Evolutionary conservation across 2,888 invertebrate species (phyloP).

Genomic region (Cantharis rustica): DNA sequence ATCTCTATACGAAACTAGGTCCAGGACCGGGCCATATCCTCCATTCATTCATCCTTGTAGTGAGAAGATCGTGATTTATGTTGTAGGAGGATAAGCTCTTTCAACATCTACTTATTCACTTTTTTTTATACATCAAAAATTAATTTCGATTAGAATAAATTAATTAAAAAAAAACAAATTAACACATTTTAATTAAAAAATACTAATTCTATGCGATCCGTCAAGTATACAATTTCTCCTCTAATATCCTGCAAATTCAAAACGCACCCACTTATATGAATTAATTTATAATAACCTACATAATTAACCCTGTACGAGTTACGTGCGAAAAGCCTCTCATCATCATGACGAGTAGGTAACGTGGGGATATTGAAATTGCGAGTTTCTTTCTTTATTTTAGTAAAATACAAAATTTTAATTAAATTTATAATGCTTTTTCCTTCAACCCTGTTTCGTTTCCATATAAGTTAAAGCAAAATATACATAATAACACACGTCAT

Average conservation of each 20-base stretch:
- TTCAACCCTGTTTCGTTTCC: neutral
- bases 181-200: neutral
- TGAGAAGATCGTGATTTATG: slow-evolving; percentile 31
- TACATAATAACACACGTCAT: no score
- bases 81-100: slow-evolving; percentile 23
- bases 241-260: neutral
- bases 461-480: neutral
- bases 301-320: neutral
- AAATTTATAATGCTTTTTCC: neutral
- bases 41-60: slow-evolving; percentile 39
- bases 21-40: slow-evolving; percentile 43
- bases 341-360: neutral
- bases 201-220: neutral
- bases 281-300: neutral
- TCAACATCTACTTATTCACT: slow-evolving; percentile 20
- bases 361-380: neutral
- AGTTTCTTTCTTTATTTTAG: neutral
- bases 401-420: neutral
- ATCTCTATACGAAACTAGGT: slow-evolving; percentile 51
- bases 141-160: neutral
- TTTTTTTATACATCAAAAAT: slow-evolving; percentile 21
- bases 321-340: neutral
- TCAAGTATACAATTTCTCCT: neutral
- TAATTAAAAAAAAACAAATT: neutral
- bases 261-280: neutral